Conservation (phyloP, 2,797 vertebrate species). For the Spea hammondii region DNA sequence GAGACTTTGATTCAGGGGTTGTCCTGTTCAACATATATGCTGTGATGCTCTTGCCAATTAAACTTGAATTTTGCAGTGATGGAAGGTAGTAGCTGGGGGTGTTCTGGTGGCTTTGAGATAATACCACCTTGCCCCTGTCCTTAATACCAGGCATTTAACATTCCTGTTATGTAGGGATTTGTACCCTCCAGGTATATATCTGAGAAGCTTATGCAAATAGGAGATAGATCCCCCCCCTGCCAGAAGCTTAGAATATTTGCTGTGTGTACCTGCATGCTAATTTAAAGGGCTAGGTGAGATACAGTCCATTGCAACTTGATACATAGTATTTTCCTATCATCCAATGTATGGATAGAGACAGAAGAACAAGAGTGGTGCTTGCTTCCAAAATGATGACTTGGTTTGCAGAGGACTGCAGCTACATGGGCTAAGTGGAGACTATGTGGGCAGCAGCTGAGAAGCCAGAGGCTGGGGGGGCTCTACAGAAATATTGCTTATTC, state of each 20-base stretch:
- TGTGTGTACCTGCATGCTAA: constrained; percentile 8
- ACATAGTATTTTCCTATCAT: not conserved
- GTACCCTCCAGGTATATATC: constrained; percentile 16
- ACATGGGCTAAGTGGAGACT: constrained; percentile 37
- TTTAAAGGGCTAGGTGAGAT: not conserved
- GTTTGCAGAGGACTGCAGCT: constrained; percentile 39
- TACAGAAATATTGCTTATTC: too few species aligned
- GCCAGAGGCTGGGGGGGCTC: constrained; percentile 7
- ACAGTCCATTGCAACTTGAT: constrained; percentile 8
- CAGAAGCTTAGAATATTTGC: not conserved
- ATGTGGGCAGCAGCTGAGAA: constrained; percentile 53
- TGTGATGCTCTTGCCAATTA: constrained; percentile 15
- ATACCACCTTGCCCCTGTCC: constrained; percentile 13
- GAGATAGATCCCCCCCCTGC: not conserved
- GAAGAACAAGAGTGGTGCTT: too few species aligned
- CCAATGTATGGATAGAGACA: not conserved
- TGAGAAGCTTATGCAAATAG: constrained; percentile 26
- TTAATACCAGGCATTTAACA: not conserved
- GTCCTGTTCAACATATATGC: not conserved
- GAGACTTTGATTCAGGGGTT: not conserved
- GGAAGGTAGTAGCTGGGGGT: not conserved
- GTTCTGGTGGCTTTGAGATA: constrained; percentile 12
- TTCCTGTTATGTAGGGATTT: constrained; percentile 17
- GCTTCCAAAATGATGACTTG: not conserved
- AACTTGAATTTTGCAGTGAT: not conserved